Base-by-base conservation (phyloP, 2,888 invertebrate genomes). In the Nomada goodeniana region DNA sequence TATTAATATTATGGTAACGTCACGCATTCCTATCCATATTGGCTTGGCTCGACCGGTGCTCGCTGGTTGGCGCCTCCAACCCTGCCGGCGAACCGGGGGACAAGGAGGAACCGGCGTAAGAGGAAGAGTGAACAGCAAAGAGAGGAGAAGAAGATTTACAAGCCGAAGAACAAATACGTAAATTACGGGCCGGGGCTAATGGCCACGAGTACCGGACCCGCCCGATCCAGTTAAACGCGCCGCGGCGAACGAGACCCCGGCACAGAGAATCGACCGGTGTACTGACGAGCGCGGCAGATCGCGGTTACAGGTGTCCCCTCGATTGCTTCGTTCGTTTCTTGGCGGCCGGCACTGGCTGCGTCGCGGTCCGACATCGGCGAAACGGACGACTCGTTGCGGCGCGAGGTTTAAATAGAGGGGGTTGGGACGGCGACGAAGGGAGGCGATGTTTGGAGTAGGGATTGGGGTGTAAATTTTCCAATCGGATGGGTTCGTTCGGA, bases 21-120 rank as follows among this genome's bases (percentile, higher is more conserved):
- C 93, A 92, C 90, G 92, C 93, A 93, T 93, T 93, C 93, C 93
- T 93, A 93, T 93, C 93, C 93, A 93, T 93, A 93, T 93, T 93
- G 93, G 93, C 90, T 36, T 92, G 89, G 89, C 88, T 68, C 73
- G 89, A 84, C 84, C 87, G 1, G 2, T 79, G 77, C 81, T 83
- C 86, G 87, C 81, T 85, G 80, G 86, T 88, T 91, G 89, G 90
- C 91, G 91, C 90, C 90, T 89, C 82, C 86, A 88, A 84, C 89
- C 87, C 80, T 20, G 74, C 75, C 20, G 73, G 59, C 65, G 73
- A 52, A 61, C 23, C 68, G 23, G 60, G 61, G 71, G 64, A 67
- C 76, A 70, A 73, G 80, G 73, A 73, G 63, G 67, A 73, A 52
- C 63, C 20, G 53, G 63, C n/a, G 7, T 26, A 53, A 63, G 57